Evolutionary conservation across 2,113 vertebrate genomes (phyloP), one percentile per base, ranked within the genome.

Genomic region (Petromus typicus): DNA sequence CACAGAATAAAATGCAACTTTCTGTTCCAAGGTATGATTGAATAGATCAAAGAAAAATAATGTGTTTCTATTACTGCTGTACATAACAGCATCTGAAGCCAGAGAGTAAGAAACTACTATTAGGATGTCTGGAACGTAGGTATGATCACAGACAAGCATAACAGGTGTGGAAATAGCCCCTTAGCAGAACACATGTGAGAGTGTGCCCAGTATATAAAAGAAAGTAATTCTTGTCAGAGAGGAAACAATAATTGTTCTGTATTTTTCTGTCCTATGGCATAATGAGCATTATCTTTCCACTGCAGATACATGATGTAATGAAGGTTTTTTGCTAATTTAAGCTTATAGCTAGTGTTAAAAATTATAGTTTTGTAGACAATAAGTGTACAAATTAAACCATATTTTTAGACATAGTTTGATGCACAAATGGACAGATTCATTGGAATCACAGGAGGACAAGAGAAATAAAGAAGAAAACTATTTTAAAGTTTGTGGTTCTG

Each of bases 161-260:
- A 14, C 78, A 71, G 64, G 85, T 51, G 23, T 13, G 59, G 25
- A 78, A 83, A 92, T 48, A 23, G 20, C 17, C 17, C 78, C 12
- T 81, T 48, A n/a, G 18, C 27, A 83, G 12, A 23, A 40, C 1
- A 90, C 1, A 13, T 90, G 63, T 90, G 61, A 83, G 51, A 86
- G 25, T 45, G 78, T 20, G 61, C n/a, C 4, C 40, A 63, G 1
- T 76, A 85, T 2, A 30, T 63, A 59, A 66, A 14, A 85, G 32
- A 85, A 90, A n/a, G 7, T 89, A 18, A 93, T 92, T 76, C 91
- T 59, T 95, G 0, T 86, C 66, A 32, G 37, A 59, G 81, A 86
- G 13, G 12, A 78, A 95, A 27, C 2, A 40, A 48, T 43, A 61
- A 86, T 81, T 84, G 27, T 40, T 1, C 5, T 56, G 3, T 13